These are phyloP conservation scores for Eupristina koningsbergeri DNA, from an alignment of 1,140 invertebrate genomes.

Conservation along the genomic window DNA sequence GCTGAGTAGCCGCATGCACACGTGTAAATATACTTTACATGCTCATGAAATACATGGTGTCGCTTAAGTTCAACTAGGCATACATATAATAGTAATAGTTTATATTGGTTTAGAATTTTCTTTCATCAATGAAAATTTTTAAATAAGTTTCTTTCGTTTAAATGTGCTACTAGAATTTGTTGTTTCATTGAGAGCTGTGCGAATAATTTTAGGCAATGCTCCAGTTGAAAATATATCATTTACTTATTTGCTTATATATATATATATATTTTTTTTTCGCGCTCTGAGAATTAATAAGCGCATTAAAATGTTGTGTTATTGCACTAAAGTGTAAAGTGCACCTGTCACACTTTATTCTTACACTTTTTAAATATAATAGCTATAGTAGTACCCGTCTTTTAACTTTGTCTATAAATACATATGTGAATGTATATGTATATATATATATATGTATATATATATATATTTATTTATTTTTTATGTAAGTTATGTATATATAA, in stretches of 20 bases:
- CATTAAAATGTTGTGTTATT: slow-evolving; percentile 42
- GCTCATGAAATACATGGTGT: background rate
- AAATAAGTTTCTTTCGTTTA: slow-evolving; percentile 14
- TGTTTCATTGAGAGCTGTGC: slow-evolving; percentile 17
- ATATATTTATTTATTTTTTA: background rate
- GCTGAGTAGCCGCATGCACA: background rate
- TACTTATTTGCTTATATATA: background rate
- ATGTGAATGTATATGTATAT: background rate
- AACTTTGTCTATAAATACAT: slow-evolving; percentile 19
- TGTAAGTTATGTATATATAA: background rate
- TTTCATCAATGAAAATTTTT: slow-evolving; percentile 15
- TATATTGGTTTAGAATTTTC: slow-evolving; percentile 45
- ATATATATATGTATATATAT: background rate
- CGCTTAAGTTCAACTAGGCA: slow-evolving; percentile 24
- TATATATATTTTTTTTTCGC: background rate
- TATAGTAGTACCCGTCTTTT: slow-evolving; percentile 42
- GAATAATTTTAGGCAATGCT: slow-evolving; percentile 21
- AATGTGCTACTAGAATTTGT: slow-evolving; percentile 22
- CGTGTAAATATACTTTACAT: background rate
- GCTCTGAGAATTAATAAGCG: background rate
- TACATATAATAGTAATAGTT: slow-evolving; percentile 37
- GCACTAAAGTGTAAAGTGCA: slow-evolving; percentile 36
- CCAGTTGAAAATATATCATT: slow-evolving; percentile 34
- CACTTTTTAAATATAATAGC: slow-evolving; percentile 8
- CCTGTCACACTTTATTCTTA: background rate